These are phyloP conservation scores for Ectemnius continuus DNA, from an alignment of 2,888 invertebrate species.

Conservation along the genomic window DNA sequence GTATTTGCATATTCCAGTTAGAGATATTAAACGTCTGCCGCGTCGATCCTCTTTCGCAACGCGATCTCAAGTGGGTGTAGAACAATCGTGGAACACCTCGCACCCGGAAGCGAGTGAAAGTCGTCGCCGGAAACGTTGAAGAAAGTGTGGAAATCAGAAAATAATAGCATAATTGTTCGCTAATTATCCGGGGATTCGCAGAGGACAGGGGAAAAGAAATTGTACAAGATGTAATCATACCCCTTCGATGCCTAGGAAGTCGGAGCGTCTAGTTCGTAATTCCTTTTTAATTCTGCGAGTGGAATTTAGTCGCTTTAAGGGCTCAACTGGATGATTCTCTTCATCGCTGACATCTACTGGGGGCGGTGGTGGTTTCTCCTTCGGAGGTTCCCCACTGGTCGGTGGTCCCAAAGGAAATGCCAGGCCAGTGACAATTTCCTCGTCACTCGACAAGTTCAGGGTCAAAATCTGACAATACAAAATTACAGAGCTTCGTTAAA, in stretches of 20 bases:
- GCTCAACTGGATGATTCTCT: conserved; percentile 77
- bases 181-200: conserved; percentile 4
- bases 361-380: conserved; percentile 91
- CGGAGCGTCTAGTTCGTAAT: conserved; percentile 89
- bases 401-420: conserved; percentile 81
- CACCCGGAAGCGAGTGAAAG: conserved; percentile 51
- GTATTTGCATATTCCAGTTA: conserved; percentile 42
- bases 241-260: conserved; percentile 91
- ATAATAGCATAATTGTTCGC: conserved; percentile 9
- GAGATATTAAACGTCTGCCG: conserved; percentile 39
- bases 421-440: conserved; percentile 71
- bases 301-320: conserved; percentile 87
- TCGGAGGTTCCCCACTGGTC: conserved; percentile 86
- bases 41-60: conserved; percentile 34
- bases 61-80: conserved; percentile 29
- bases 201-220: neutral
- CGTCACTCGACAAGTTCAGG: conserved; percentile 72
- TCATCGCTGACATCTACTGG: conserved; percentile 81
- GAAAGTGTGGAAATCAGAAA: conserved; percentile 43
- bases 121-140: conserved; percentile 22
- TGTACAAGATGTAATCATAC: conserved; percentile 59
- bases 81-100: conserved; percentile 29
- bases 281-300: conserved; percentile 93
- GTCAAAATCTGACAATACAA: conserved; percentile 69
- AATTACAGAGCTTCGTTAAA: neutral